Evolutionary conservation across 2,888 invertebrate genomes (phyloP).

Genomic region (Cataglyphis livida): DNA sequence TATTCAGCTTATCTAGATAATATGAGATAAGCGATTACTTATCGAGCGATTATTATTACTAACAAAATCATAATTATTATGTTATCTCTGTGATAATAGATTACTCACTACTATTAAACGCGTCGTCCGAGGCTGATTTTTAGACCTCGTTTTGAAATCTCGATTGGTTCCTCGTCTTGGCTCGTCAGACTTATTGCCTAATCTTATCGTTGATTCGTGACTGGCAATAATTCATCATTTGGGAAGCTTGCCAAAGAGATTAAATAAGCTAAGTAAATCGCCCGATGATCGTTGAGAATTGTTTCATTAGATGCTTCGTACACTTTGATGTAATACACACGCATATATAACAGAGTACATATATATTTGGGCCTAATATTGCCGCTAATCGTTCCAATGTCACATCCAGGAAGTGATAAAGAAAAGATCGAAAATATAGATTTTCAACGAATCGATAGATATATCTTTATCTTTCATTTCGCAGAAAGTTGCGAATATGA

Average conservation of each 20-base stretch:
- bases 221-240: slow-evolving; percentile 61
- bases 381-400: neutral
- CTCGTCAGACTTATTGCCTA: slow-evolving; percentile 32
- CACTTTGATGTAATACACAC: neutral
- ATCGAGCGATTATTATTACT: neutral
- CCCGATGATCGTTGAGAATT: neutral
- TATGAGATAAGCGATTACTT: neutral
- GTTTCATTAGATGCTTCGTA: neutral
- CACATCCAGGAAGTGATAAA: neutral
- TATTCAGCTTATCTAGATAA: neutral
- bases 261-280: neutral
- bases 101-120: slow-evolving; percentile 80
- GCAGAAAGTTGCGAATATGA: neutral
- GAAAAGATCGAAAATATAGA: neutral
- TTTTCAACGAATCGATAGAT: neutral
- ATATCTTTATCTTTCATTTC: neutral
- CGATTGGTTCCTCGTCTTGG: slow-evolving; percentile 44
- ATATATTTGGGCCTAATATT: neutral
- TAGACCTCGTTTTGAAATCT: slow-evolving; percentile 56
- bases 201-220: slow-evolving; percentile 24
- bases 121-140: slow-evolving; percentile 76
- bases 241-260: neutral
- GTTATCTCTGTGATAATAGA: neutral
- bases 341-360: neutral
- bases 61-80: neutral